Percentiles rank a stretch among this genome's conserved stretches.
Conservation (phyloP, 2,113 vertebrate species). For the Pogona vitticeps region DNA sequence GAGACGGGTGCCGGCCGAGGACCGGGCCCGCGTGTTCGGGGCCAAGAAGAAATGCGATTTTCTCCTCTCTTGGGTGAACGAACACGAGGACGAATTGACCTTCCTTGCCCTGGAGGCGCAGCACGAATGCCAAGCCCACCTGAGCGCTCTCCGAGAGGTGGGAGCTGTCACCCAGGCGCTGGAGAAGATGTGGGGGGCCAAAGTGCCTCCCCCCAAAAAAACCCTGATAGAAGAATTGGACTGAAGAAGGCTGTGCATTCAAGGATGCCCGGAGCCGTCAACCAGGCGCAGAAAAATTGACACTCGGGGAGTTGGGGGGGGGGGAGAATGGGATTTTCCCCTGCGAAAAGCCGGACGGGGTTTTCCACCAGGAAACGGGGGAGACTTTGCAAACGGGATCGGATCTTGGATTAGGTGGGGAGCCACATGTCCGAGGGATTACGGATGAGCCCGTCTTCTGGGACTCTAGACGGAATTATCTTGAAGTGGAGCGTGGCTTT, state of each 20-base stretch:
- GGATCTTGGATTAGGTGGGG: not conserved
- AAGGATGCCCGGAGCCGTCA: no score
- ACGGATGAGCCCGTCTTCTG: not conserved
- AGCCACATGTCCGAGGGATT: not conserved
- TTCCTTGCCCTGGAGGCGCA: slow-evolving; percentile 74
- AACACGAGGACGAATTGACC: slow-evolving; percentile 64
- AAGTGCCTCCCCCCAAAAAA: slow-evolving; percentile 59
- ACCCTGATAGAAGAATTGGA: slow-evolving; percentile 82
- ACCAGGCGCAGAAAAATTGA: no score
- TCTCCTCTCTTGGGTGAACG: slow-evolving; percentile 84
- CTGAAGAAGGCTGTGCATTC: slow-evolving; percentile 13
- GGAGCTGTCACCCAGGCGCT: slow-evolving; percentile 71
- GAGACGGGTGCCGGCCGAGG: slow-evolving; percentile 53
- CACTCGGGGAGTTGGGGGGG: no score
- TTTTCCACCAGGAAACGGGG: not conserved
- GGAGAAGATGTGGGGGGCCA: slow-evolving; percentile 76
- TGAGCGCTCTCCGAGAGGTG: slow-evolving; percentile 63
- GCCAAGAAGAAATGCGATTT: slow-evolving; percentile 87
- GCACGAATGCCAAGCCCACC: slow-evolving; percentile 69
- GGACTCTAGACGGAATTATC: not conserved
- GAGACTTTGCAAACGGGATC: not conserved
- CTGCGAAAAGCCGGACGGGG: not conserved
- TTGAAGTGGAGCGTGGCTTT: not conserved
- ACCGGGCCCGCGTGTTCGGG: slow-evolving; percentile 67
- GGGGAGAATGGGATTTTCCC: accelerated